A percentile compares a stretch with the other conserved stretches of the same genome.
These are phyloP conservation scores for Physeter macrocephalus DNA, from an alignment of 2,113 vertebrate species.

Conservation along the genomic window DNA sequence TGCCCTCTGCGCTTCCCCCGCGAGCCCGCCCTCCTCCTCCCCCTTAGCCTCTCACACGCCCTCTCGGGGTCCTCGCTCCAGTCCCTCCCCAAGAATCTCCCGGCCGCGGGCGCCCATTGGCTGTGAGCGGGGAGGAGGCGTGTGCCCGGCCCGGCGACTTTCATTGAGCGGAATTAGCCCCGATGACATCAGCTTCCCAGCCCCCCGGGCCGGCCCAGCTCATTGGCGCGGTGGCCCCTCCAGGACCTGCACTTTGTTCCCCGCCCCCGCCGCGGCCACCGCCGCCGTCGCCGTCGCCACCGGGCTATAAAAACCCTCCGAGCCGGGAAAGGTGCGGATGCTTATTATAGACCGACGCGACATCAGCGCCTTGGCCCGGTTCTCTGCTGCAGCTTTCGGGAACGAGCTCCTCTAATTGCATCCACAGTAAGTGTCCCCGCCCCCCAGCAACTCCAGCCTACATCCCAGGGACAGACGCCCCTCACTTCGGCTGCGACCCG, in stretches of 20 bases:
- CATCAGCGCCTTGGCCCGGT: neutral
- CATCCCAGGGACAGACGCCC: neutral
- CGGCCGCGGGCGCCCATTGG: slow-evolving; percentile 73
- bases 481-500: neutral
- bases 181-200: slow-evolving; percentile 86
- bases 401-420: neutral
- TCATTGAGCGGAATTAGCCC: slow-evolving; percentile 82
- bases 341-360: slow-evolving; percentile 65
- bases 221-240: slow-evolving; percentile 84
- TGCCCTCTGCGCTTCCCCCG: neutral
- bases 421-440: slow-evolving; percentile 68
- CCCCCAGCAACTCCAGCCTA: neutral
- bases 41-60: neutral
- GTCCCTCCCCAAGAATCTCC: slow-evolving; percentile 2
- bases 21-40: neutral
- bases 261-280: slow-evolving; percentile 73
- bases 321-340: slow-evolving; percentile 79
- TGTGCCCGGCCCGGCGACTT: slow-evolving; percentile 76
- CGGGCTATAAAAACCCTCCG: slow-evolving; percentile 85
- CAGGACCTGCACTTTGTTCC: slow-evolving; percentile 84
- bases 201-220: slow-evolving; percentile 69
- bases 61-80: neutral
- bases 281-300: slow-evolving; percentile 62
- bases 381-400: neutral
- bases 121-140: slow-evolving; percentile 68